Evolutionary conservation across 2,113 vertebrate genomes (phyloP), one percentile per base, ranked within the genome.

Genomic region (Stercorarius parasiticus): DNA sequence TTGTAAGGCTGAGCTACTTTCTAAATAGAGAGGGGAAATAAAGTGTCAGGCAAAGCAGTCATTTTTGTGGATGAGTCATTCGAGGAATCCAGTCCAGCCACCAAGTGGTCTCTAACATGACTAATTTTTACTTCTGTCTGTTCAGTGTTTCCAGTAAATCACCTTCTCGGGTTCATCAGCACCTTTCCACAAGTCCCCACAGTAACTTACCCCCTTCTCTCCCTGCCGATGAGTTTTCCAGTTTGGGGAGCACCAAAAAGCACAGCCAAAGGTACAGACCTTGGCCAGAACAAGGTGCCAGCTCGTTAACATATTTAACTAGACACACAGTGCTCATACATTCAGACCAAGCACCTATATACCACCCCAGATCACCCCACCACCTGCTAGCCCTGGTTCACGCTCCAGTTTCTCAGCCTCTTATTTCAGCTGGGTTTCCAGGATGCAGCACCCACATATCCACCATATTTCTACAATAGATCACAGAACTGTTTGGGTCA

Each of bases 21-120:
- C 93, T 69, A 49, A 94, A 90, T 5, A 56, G 38, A 67, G 59
- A 82, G 30, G 58, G 87, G 61, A 17, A 84, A 90, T 16, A 47
- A 62, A 84, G n/a, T 7, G 7, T 89, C 64, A 59, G 74, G 79
- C 81, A 86, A 73, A 65, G 74, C 55, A 25, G 50, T 73, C 7
- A 16, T 52, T 95, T 95, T 58, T 71, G n/a, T 32, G 50, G 78
- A 92, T 95, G 96, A 97, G 84, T 98, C 97, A 96, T 17, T 52
- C 0, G 0, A 47, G 58, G 69, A 84, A 62, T 23, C 34, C 74
- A 43, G 30, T 77, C 32, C 65, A 94, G 82, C 47, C 40, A 50
- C 84, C 2, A 15, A 77, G 62, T 40, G 79, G 82, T 76, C 95
- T 93, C 89, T 69, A 40, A 52, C 82, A 82, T 58, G 82, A 93